Evolutionary conservation across 2,797 vertebrate genomes (phyloP).

Genomic region (Petrocephalus schoutedeni): DNA sequence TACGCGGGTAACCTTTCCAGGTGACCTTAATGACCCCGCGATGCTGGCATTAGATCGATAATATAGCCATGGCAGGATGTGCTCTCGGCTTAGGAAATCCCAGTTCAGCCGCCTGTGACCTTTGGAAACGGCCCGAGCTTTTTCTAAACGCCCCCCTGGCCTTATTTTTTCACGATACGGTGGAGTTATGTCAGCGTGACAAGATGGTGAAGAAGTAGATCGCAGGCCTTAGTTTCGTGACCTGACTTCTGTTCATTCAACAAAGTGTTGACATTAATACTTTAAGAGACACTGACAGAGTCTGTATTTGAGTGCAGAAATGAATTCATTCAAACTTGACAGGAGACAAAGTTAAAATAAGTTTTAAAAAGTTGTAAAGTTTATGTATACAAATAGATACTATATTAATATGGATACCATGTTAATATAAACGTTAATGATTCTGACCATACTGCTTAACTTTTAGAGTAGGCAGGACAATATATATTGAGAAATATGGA

Average conservation of each 20-base stretch:
- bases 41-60: constrained; percentile 9
- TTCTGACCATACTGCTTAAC: neutral
- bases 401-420: neutral
- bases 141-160: neutral
- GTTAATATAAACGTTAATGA: neutral
- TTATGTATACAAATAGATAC: neutral
- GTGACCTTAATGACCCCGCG: neutral
- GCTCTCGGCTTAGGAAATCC: neutral
- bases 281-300: neutral
- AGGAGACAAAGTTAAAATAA: neutral
- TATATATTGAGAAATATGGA: neutral
- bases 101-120: neutral
- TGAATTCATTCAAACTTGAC: neutral
- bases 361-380: neutral
- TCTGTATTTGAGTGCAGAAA: neutral
- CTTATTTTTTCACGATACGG: neutral
- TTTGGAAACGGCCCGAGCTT: constrained; percentile 3
- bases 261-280: neutral
- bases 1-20: neutral
- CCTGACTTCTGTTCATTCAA: neutral
- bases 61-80: neutral
- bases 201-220: neutral
- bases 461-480: neutral
- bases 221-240: neutral
- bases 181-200: neutral